Percentiles rank a stretch among this genome's conserved stretches.
phyloP scores from a whole-genome alignment of 2,113 vertebrate species.

The Platycercus adscitus region DNA sequence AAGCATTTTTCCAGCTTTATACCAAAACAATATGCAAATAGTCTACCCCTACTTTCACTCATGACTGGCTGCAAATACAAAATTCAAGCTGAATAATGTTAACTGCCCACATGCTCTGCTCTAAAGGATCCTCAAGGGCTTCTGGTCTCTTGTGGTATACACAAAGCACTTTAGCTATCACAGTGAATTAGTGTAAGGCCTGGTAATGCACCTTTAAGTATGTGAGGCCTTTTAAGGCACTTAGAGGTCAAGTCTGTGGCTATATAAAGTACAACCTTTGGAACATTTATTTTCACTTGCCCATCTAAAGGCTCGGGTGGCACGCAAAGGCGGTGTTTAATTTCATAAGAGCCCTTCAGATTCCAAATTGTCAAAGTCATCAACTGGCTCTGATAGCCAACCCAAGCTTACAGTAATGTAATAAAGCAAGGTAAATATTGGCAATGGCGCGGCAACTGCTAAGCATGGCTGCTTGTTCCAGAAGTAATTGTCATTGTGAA shows the following conservation, averaged over 20 bases:
- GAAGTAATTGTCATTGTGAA: conserved; percentile 13
- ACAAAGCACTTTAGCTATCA: conserved; percentile 91
- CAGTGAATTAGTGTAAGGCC: conserved; percentile 90
- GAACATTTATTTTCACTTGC: conserved; percentile 78
- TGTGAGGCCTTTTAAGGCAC: conserved; percentile 86
- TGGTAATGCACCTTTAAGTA: conserved; percentile 91
- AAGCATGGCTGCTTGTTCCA: background rate
- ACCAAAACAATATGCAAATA: conserved; percentile 78
- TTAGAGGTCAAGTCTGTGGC: conserved; percentile 78
- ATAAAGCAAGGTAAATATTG: conserved; percentile 70
- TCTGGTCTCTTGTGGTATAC: conserved; percentile 80
- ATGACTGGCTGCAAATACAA: conserved; percentile 77
- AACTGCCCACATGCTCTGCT: conserved; percentile 77
- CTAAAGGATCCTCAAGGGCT: conserved; percentile 75
- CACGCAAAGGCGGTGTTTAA: conserved; percentile 68
- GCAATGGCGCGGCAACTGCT: background rate
- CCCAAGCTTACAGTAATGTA: conserved; percentile 34
- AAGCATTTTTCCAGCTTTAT: conserved; percentile 68
- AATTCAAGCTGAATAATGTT: conserved; percentile 86
- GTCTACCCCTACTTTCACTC: conserved; percentile 69
- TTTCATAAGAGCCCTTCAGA: conserved; percentile 64
- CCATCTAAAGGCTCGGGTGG: conserved; percentile 67
- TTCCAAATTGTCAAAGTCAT: conserved; percentile 63
- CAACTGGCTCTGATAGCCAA: conserved; percentile 33
- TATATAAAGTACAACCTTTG: conserved; percentile 80